Evolutionary conservation across 2,113 vertebrate genomes (phyloP), one percentile per base, ranked within the genome.

Genomic region (Sardina pilchardus): DNA sequence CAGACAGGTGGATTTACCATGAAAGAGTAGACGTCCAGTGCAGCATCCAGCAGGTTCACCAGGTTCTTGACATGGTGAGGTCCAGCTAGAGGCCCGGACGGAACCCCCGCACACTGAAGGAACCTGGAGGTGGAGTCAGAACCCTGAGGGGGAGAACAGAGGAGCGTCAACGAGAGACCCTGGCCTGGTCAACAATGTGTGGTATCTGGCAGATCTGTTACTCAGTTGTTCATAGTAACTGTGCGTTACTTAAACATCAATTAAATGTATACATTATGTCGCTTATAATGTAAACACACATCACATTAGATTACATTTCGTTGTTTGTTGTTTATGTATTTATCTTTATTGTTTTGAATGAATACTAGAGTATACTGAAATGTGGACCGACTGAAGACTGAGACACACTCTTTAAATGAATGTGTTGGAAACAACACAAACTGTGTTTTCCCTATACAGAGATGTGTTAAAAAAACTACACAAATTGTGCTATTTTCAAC

Each of bases 1-100:
- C 4, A 42, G 39, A 42, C 4, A 42, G 39, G 4, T 4, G 4
- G 39, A 42, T 4, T 0, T 93, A 96, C 95, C 94, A 95, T 92
- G 86, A 95, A 94, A 12, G 93, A 90, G 87, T 94, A 95, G 19
- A 95, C 10, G 0, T 95, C 94, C 88, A 94, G 91, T 0, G 89
- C 78, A 0, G 92, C 93, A 6, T 94, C 93, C 0, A 93, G 89
- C 42, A 94, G 90, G 56, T 26, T 87, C 78, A 92, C 94, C 50
- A 95, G 90, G 39, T 90, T 87, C 24, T 34, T 83, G 81, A 95
- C 45, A 82, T 94, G 90, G 0, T 93, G 90, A 5, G 10, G 82
- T 0, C 86, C 93, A 0, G 90, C 90, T 36, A 90, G 91, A n/a
- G 87, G 81, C 2, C 83, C 86, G 0, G 85, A 30, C 0, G 91